phyloP scores from a whole-genome alignment of 1,140 invertebrate genomes.

The Philopotamus ludificatus region DNA sequence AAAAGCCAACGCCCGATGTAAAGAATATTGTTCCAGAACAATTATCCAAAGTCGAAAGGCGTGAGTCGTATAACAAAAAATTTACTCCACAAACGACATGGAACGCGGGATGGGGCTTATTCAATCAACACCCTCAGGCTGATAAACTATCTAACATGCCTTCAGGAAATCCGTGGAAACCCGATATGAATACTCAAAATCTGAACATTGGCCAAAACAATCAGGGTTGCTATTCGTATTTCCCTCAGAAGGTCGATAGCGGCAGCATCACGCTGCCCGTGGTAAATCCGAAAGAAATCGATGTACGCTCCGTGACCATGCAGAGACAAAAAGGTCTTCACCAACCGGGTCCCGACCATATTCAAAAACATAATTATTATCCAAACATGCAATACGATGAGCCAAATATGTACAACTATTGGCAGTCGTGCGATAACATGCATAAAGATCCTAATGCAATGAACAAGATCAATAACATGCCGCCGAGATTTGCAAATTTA shows the following conservation, averaged over 20 bases:
- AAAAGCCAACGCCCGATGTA: constrained; percentile 1
- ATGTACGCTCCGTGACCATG: constrained; percentile 50
- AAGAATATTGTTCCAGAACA: neutral
- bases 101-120: constrained; percentile 23
- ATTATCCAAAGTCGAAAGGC: neutral
- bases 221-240: constrained; percentile 29
- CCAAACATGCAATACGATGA: constrained; percentile 19
- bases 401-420: constrained; percentile 31
- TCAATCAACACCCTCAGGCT: neutral
- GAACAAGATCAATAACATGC: constrained; percentile 43
- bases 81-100: constrained; percentile 10
- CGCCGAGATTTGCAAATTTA: constrained; percentile 47
- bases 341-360: neutral
- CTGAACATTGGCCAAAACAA: constrained; percentile 16
- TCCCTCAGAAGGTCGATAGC: constrained; percentile 33
- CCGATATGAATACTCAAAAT: constrained; percentile 3
- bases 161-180: constrained; percentile 1
- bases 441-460: constrained; percentile 42
- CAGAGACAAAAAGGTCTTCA: constrained; percentile 48
- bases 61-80: neutral
- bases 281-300: constrained; percentile 56
- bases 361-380: constrained; percentile 3
- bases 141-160: neutral
- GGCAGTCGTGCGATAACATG: constrained; percentile 12
- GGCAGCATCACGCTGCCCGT: constrained; percentile 50